phyloP scores from a whole-genome alignment of 2,888 invertebrate genomes.

The Unio pictorum region DNA sequence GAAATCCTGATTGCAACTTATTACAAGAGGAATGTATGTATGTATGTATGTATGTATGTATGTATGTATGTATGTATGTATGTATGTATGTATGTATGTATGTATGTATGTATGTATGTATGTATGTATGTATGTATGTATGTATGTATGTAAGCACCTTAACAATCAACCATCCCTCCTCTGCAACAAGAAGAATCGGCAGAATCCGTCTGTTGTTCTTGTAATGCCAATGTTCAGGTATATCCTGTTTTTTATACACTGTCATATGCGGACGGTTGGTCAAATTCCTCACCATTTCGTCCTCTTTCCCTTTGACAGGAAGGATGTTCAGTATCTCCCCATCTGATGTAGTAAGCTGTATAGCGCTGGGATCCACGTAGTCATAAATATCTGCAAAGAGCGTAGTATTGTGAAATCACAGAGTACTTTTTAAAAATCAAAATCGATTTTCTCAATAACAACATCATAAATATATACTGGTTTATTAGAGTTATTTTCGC shows the following conservation, averaged over 20 bases:
- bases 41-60: background rate
- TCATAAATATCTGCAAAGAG: conserved; percentile 10
- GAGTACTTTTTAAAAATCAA: too few relatives aligned
- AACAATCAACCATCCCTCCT: conserved; percentile 75
- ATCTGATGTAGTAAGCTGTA: conserved; percentile 24
- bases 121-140: too few relatives aligned
- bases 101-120: too few relatives aligned
- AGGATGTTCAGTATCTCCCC: conserved; percentile 42
- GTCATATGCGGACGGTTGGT: conserved; percentile 41
- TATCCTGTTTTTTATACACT: conserved; percentile 77
- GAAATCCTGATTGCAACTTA: too few relatives aligned
- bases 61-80: too few relatives aligned
- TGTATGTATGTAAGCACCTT: conserved; percentile 27
- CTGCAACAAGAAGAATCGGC: conserved; percentile 78
- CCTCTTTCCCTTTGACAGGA: conserved; percentile 27
- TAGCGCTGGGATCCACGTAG: conserved; percentile 27
- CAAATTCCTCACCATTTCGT: conserved; percentile 41
- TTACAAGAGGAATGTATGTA: too few relatives aligned
- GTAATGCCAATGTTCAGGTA: conserved; percentile 78
- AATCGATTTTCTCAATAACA: too few relatives aligned
- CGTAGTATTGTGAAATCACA: conserved; percentile 10
- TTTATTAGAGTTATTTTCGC: too few relatives aligned
- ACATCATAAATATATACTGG: too few relatives aligned
- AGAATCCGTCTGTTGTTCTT: conserved; percentile 77
- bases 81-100: too few relatives aligned